These are phyloP conservation scores for Rachycentron canadum DNA, from an alignment of 2,797 vertebrate genomes.

Conservation along the genomic window DNA sequence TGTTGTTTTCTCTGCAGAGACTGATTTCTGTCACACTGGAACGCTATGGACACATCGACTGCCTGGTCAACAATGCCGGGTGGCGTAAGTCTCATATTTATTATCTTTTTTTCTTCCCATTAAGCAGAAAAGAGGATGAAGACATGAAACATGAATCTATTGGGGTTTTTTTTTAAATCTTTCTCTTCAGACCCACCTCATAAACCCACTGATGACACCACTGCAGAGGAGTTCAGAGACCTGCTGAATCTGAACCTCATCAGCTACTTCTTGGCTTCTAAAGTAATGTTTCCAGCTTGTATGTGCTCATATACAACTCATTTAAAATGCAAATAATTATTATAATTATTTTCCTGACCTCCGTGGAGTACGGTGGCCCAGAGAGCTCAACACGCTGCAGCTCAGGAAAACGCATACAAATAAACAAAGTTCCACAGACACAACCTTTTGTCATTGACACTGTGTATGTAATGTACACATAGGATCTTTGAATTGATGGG, in stretches of 20 bases:
- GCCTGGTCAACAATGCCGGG: slow-evolving; percentile 90
- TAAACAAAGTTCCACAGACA: too few relatives aligned
- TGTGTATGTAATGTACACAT: too few relatives aligned
- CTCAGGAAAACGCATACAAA: too few relatives aligned
- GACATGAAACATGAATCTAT: too few relatives aligned
- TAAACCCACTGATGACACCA: slow-evolving; percentile 85
- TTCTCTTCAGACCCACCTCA: slow-evolving; percentile 85
- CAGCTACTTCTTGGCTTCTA: slow-evolving; percentile 85
- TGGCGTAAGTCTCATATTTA: slow-evolving; percentile 82
- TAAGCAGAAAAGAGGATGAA: not conserved
- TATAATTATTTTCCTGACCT: too few relatives aligned
- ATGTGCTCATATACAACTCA: not conserved
- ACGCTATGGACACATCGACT: slow-evolving; percentile 84
- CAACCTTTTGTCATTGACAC: too few relatives aligned
- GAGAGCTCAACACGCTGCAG: too few relatives aligned
- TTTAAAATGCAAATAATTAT: not conserved
- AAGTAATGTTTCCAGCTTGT: slow-evolving; percentile 77
- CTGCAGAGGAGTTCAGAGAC: slow-evolving; percentile 84
- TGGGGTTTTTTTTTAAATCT: not conserved
- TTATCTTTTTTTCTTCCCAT: not conserved
- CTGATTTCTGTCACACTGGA: slow-evolving; percentile 79
- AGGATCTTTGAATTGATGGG: not conserved
- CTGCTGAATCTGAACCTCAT: slow-evolving; percentile 89
- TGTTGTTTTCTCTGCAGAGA: slow-evolving; percentile 67
- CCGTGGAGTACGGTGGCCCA: not conserved